phyloP scores from a whole-genome alignment of 1,140 invertebrate species.

The Trichonephila clavipes region DNA sequence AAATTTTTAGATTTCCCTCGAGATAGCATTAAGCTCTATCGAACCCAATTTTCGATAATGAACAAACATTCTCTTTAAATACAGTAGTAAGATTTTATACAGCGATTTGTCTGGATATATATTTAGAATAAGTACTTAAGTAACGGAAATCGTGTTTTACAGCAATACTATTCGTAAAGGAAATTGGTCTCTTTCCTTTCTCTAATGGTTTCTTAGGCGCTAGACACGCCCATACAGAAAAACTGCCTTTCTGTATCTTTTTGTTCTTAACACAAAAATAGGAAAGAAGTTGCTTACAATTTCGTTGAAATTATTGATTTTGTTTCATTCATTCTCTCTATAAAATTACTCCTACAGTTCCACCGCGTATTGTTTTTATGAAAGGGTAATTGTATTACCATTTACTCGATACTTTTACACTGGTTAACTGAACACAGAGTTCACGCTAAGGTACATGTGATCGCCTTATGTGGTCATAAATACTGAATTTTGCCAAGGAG shows the following conservation, averaged over 20 bases:
- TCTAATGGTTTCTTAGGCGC: slow-evolving; percentile 45
- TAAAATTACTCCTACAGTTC: background rate
- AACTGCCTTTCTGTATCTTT: background rate
- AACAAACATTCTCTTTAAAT: background rate
- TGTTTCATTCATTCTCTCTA: background rate
- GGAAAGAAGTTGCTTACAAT: background rate
- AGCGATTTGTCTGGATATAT: slow-evolving; percentile 4
- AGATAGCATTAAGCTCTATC: slow-evolving; percentile 20
- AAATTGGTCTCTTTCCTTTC: slow-evolving; percentile 45
- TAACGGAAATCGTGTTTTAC: background rate
- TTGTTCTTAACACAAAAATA: slow-evolving; percentile 5
- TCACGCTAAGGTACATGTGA: no score
- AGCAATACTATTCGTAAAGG: slow-evolving; percentile 1
- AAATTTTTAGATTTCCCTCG: background rate
- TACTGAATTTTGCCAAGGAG: background rate
- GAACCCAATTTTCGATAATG: slow-evolving; percentile 31
- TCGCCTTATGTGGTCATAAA: background rate
- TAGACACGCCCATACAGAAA: slow-evolving; percentile 25
- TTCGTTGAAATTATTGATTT: background rate
- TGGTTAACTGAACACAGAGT: no score
- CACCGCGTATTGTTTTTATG: background rate
- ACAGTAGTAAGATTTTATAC: slow-evolving; percentile 34
- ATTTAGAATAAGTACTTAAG: slow-evolving; percentile 35
- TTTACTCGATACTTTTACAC: no score
- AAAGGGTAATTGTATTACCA: background rate